Evolutionary conservation across 2,113 vertebrate genomes (phyloP).

Genomic region (Thryonomys swinderianus): DNA sequence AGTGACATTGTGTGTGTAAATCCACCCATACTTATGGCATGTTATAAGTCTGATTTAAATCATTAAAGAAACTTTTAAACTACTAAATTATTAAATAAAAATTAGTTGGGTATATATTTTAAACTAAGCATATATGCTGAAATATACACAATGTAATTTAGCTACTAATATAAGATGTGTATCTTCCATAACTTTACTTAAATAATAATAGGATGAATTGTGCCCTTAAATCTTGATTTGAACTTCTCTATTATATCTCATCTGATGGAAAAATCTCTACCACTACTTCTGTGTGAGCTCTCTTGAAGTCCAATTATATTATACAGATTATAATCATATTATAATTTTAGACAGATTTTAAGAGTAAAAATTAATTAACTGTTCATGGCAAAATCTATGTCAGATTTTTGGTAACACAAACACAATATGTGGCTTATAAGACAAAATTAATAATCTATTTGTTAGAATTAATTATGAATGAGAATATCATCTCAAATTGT

Average conservation of each 20-base stretch:
- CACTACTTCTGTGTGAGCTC: neutral
- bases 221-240: conserved; percentile 30
- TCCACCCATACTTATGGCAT: neutral
- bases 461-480: conserved; percentile 37
- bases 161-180: neutral
- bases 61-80: neutral
- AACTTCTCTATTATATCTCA: neutral
- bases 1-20: neutral
- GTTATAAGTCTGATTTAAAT: neutral
- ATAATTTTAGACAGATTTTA: conserved; percentile 30
- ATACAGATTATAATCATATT: too few species aligned
- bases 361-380: conserved; percentile 65
- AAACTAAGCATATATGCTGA: neutral
- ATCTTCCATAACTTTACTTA: conserved; percentile 19
- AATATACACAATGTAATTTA: neutral
- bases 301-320: neutral
- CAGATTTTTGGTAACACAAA: conserved; percentile 37
- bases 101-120: neutral
- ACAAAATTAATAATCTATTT: conserved; percentile 50
- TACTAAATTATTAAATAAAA: neutral
- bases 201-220: neutral
- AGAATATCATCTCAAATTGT: conserved; percentile 45
- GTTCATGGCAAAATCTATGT: conserved; percentile 31
- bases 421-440: conserved; percentile 55
- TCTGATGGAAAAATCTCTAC: neutral